Conservation (phyloP, 2,888 invertebrate species). For the Eupeodes luniger region DNA sequence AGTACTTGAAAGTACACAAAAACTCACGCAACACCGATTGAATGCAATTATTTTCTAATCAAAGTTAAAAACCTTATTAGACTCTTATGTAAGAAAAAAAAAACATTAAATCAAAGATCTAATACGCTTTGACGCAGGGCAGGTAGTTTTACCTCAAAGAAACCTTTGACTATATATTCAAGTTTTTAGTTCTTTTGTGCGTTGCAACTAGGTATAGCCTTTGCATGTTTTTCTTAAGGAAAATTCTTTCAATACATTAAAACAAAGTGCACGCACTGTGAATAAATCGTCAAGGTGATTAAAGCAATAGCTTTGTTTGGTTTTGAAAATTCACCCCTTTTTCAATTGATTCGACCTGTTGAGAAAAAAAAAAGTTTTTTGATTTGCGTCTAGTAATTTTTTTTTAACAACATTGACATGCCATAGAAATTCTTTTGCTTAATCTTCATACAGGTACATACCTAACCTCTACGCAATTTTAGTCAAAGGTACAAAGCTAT, state of each 20-base stretch:
- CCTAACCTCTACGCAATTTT: constrained; percentile 38
- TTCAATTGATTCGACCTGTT: constrained; percentile 62
- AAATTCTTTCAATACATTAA: neutral
- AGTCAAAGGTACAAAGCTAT: neutral
- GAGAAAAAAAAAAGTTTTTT: constrained; percentile 14
- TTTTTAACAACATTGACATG: constrained; percentile 20
- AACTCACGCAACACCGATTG: constrained; percentile 41
- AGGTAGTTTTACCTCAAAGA: constrained; percentile 34
- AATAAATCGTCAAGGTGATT: constrained; percentile 26
- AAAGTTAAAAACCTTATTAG: neutral
- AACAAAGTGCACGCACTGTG: neutral
- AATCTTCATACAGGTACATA: neutral
- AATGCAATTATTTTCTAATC: constrained; percentile 35
- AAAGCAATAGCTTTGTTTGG: constrained; percentile 18
- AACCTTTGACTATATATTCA: constrained; percentile 33
- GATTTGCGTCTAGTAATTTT: constrained; percentile 1
- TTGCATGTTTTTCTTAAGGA: neutral
- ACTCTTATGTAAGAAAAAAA: constrained; percentile 4
- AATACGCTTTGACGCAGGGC: neutral
- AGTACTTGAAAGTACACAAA: constrained; percentile 21
- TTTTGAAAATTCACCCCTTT: constrained; percentile 14
- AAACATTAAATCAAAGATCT: constrained; percentile 33
- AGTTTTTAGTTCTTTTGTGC: constrained; percentile 32
- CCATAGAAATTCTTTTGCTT: constrained; percentile 37
- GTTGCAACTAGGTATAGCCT: neutral